These are phyloP conservation scores for Tricholauxania praeusta DNA, from an alignment of 2,888 invertebrate genomes.

Conservation along the genomic window DNA sequence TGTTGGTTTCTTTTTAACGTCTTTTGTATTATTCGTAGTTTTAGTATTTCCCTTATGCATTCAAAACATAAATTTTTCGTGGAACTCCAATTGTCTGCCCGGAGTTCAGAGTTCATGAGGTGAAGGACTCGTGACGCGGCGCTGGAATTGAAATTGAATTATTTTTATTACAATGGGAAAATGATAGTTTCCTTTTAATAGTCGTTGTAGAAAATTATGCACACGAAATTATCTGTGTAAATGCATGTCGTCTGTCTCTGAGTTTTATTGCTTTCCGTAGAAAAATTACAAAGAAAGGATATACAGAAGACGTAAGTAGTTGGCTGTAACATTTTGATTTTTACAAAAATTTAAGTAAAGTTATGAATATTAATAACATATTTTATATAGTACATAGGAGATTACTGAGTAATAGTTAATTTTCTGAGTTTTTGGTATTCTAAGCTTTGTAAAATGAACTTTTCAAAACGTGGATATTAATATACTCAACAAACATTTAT, in stretches of 20 bases:
- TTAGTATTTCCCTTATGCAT: constrained; percentile 52
- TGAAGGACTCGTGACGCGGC: constrained; percentile 12
- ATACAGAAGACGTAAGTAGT: too few relatives aligned
- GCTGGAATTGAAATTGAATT: constrained; percentile 19
- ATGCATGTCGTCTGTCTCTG: neutral
- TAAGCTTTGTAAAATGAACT: too few relatives aligned
- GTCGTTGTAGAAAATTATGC: constrained; percentile 15
- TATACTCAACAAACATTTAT: too few relatives aligned
- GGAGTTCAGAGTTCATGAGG: neutral
- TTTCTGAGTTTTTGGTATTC: too few relatives aligned
- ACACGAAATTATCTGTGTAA: constrained; percentile 4
- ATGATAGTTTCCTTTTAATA: neutral
- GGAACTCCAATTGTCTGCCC: constrained; percentile 49
- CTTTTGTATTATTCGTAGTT: constrained; percentile 43
- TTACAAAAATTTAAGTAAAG: too few relatives aligned
- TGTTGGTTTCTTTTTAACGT: neutral
- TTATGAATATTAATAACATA: too few relatives aligned
- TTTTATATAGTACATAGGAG: too few relatives aligned
- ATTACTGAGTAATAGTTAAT: too few relatives aligned
- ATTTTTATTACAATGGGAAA: constrained; percentile 16
- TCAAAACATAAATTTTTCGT: constrained; percentile 59
- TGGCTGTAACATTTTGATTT: too few relatives aligned
- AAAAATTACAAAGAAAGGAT: neutral
- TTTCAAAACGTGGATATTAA: too few relatives aligned
- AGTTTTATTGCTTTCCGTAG: constrained; percentile 14